Evolutionary conservation across 2,888 invertebrate species (phyloP).

Genomic region (Amblyteles armatorius): DNA sequence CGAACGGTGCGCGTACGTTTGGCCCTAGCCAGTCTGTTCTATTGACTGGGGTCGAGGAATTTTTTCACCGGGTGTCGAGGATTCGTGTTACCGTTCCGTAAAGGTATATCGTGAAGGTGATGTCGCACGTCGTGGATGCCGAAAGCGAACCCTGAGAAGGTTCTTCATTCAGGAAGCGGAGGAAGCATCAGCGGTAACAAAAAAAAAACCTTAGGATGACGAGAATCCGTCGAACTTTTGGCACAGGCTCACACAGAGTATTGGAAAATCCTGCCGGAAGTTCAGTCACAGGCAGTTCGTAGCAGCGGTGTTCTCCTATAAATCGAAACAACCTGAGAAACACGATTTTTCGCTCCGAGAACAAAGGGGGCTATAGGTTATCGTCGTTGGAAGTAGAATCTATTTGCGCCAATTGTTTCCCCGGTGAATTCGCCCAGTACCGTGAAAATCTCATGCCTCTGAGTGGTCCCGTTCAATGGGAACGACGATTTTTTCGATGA

Average conservation of each 20-base stretch:
- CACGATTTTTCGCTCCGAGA: conserved; percentile 40
- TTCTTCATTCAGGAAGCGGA: neutral
- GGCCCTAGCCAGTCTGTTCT: conserved; percentile 41
- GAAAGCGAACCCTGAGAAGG: conserved; percentile 27
- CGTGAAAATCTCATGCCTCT: conserved; percentile 46
- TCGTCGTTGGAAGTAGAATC: conserved; percentile 9
- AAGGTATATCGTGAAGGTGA: conserved; percentile 31
- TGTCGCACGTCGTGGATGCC: conserved; percentile 20
- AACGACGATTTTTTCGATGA: conserved; percentile 28
- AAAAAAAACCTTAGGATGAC: conserved; percentile 22
- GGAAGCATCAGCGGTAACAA: neutral
- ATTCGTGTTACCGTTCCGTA: conserved; percentile 25
- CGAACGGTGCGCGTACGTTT: conserved; percentile 38
- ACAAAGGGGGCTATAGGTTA: conserved; percentile 37
- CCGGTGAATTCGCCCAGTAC: conserved; percentile 35
- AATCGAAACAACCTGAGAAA: conserved; percentile 16
- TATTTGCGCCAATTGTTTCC: conserved; percentile 10
- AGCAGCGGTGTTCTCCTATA: conserved; percentile 48
- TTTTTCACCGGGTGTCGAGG: conserved; percentile 38
- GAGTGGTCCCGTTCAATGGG: conserved; percentile 27
- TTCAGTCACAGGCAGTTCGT: conserved; percentile 47
- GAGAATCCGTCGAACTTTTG: conserved; percentile 34
- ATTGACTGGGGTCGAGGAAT: conserved; percentile 30
- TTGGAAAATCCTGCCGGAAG: conserved; percentile 28
- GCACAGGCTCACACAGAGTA: conserved; percentile 15